phyloP scores from a whole-genome alignment of 1,140 invertebrate species.

The Acarapis woodi region DNA sequence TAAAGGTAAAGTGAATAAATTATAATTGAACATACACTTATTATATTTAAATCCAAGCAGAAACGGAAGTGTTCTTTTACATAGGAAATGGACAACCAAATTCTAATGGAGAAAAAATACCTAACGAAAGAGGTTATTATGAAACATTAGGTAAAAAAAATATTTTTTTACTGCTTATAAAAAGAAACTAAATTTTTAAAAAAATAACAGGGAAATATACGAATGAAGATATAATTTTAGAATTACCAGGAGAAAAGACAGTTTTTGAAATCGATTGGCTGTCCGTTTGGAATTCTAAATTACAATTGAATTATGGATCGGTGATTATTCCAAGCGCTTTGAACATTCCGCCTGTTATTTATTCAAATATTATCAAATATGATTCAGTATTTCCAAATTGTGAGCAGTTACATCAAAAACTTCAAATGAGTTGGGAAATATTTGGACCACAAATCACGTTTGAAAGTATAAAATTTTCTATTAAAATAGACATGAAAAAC shows the following conservation, averaged over 20 bases:
- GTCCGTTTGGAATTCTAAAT: conserved; percentile 46
- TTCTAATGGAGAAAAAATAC: conserved; percentile 49
- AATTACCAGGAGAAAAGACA: conserved; percentile 48
- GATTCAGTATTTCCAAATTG: conserved; percentile 15
- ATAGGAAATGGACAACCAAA: conserved; percentile 59
- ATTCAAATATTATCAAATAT: conserved; percentile 11
- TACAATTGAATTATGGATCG: conserved; percentile 58
- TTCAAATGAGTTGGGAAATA: conserved; percentile 16
- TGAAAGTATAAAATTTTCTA: conserved; percentile 13
- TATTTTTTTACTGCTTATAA: not conserved
- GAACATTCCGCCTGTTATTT: conserved; percentile 39
- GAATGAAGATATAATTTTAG: conserved; percentile 59
- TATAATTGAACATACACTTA: conserved; percentile 26
- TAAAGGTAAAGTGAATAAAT: conserved; percentile 25
- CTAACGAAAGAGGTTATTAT: conserved; percentile 44
- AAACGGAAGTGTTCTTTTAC: conserved; percentile 71
- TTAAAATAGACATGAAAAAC: not conserved
- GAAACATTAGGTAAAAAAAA: conserved; percentile 1
- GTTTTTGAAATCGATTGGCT: conserved; percentile 75
- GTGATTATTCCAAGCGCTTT: conserved; percentile 57
- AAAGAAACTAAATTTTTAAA: conserved; percentile 1
- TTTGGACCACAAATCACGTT: conserved; percentile 16
- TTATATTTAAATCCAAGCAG: no score
- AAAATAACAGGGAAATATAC: conserved; percentile 47
- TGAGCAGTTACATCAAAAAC: conserved; percentile 14